Evolutionary conservation across 2,888 invertebrate genomes (phyloP).

Genomic region (Chrysolina haemoptera): DNA sequence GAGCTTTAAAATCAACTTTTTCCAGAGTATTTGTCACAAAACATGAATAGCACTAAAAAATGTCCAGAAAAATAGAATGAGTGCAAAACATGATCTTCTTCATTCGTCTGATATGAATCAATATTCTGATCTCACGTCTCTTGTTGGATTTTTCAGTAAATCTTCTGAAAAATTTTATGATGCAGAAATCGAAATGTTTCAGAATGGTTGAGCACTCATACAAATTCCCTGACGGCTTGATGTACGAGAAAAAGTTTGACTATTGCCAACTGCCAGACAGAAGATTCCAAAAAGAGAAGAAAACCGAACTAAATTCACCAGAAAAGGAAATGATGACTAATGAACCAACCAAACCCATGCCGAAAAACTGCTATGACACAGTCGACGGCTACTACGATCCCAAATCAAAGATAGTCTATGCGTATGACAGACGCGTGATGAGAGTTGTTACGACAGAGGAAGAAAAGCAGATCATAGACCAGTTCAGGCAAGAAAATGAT

Average conservation of each 20-base stretch:
- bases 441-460: constrained; percentile 24
- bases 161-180: no score
- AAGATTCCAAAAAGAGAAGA: constrained; percentile 19
- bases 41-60: no score
- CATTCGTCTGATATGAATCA: no score
- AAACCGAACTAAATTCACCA: not conserved
- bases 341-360: not conserved
- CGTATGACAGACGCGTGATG: constrained; percentile 11
- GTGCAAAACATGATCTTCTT: no score
- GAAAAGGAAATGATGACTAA: constrained; percentile 12
- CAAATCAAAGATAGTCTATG: constrained; percentile 19
- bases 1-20: no score
- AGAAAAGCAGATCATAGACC: constrained; percentile 21
- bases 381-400: constrained; percentile 31
- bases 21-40: no score
- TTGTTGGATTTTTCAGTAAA: no score
- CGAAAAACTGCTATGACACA: constrained; percentile 23
- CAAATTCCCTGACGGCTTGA: constrained; percentile 22
- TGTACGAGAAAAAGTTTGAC: not conserved
- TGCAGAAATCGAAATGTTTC: not conserved
- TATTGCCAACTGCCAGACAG: constrained; percentile 32
- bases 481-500: constrained; percentile 26
- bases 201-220: constrained; percentile 7
- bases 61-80: no score
- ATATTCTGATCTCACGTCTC: no score